phyloP scores from a whole-genome alignment of 2,797 vertebrate species.

The Rousettus madagascariensis region DNA sequence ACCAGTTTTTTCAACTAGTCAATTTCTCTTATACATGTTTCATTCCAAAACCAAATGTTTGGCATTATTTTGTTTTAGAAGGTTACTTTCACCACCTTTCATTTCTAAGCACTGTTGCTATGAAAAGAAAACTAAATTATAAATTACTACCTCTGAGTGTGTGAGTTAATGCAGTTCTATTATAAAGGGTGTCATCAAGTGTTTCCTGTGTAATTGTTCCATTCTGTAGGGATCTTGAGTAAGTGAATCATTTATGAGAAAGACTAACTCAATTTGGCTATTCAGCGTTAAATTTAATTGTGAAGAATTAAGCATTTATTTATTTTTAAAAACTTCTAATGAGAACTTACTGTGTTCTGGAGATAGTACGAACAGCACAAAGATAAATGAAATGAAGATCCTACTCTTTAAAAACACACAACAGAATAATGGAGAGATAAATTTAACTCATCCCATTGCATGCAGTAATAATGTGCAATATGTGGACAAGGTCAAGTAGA shows the following conservation, averaged over 20 bases:
- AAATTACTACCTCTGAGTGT: constrained; percentile 11
- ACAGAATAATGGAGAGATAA: not conserved
- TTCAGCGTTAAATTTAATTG: constrained; percentile 44
- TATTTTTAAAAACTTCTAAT: constrained; percentile 1
- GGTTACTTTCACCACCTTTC: constrained; percentile 24
- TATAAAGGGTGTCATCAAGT: not conserved
- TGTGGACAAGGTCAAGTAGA: not conserved
- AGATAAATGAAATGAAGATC: not conserved
- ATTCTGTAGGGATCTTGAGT: constrained; percentile 15
- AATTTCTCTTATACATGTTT: constrained; percentile 57
- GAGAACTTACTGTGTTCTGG: not conserved
- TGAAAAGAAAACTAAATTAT: constrained; percentile 45
- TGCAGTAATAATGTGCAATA: not conserved
- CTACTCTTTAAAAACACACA: not conserved
- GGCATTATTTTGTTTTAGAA: constrained; percentile 52
- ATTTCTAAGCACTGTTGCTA: not conserved
- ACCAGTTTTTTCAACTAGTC: constrained; percentile 28
- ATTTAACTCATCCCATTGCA: not conserved
- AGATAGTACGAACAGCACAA: not conserved
- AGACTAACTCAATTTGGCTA: constrained; percentile 36
- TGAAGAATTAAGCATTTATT: constrained; percentile 29
- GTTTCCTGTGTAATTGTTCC: constrained; percentile 43
- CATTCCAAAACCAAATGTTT: constrained; percentile 48
- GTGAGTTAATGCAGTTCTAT: not conserved
- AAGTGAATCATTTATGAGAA: constrained; percentile 41